Base-by-base conservation (phyloP, 1,140 invertebrate species). In the Sycobia sp. region DNA sequence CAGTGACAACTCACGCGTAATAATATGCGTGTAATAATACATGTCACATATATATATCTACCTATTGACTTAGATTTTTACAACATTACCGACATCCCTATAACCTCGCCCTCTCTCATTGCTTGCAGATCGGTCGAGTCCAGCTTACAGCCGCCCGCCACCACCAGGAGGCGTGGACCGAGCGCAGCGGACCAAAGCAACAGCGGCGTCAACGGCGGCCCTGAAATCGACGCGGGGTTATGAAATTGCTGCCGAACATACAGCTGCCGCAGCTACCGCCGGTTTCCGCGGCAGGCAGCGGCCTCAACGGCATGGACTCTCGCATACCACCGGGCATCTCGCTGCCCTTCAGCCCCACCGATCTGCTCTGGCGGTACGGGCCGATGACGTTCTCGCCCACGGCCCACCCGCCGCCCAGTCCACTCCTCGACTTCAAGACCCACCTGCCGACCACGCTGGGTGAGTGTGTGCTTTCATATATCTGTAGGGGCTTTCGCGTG, bases 351-450 rank as follows among this genome's bases (percentile, higher is more conserved):
- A 89, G 85, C 73, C 85, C 91, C 41, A 81, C 84, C 16, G 91
- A 93, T 69, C 80, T 94, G 18, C 78, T 95, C 18, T 94, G 92
- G 92, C 86, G 92, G 71, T 94, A 94, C 75, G 75, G 76, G 3
- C 82, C 83, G 20, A 81, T 91, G 69, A 86, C 86, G 9, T 90
- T 90, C 75, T 85, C 88, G 23, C 83, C 85, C 34, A 85, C 86
- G 54, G 79, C 81, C 22, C 82, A 81, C 66, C 87, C 86, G 46
- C 89, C 89, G 3, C 84, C 85, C 14, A 88, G 86, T 59, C 88
- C 90, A 14, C 81, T 91, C n/a, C 82, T 91, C 41, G 93, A 95
- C 74, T 89, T 93, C 69, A 94, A 94, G 78, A 90, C 90, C 25
- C 92, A 94, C 73, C 80, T 95, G 59, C 93, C 93, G 8, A 84